These are phyloP conservation scores for Andrena marginata DNA, from an alignment of 2,888 invertebrate genomes.

Conservation along the genomic window DNA sequence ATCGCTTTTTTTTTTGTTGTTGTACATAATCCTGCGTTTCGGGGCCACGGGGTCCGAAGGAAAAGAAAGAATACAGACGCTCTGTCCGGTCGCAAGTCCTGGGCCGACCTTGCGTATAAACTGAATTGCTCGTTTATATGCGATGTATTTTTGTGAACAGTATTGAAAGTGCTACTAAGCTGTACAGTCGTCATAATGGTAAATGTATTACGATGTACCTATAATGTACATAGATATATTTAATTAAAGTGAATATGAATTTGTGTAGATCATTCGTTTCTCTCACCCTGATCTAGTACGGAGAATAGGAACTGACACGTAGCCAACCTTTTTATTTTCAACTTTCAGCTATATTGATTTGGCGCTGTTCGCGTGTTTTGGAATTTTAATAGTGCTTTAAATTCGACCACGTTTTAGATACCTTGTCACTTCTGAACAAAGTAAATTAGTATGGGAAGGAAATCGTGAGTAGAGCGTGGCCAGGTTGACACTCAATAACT, in stretches of 20 bases:
- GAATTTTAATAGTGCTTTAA: too few species aligned
- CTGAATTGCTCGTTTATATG: conserved; percentile 77
- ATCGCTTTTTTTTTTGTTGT: conserved; percentile 55
- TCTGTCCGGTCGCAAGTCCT: conserved; percentile 68
- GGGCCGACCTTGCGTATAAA: conserved; percentile 74
- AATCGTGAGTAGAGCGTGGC: too few species aligned
- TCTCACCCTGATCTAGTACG: neutral
- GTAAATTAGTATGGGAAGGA: neutral
- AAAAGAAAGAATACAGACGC: conserved; percentile 45
- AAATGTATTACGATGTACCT: conserved; percentile 84
- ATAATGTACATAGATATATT: conserved; percentile 85
- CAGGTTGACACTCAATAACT: too few species aligned
- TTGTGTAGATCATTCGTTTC: conserved; percentile 76
- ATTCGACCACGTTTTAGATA: neutral
- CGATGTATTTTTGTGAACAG: conserved; percentile 85
- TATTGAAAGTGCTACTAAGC: conserved; percentile 82
- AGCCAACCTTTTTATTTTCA: too few species aligned
- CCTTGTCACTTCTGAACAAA: neutral
- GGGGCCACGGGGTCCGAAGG: conserved; percentile 29
- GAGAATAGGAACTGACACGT: neutral
- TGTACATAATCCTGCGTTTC: conserved; percentile 61
- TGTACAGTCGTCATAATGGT: conserved; percentile 82
- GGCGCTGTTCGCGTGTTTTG: too few species aligned
- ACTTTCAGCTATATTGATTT: too few species aligned
- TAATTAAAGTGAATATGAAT: conserved; percentile 84